Percentiles rank a stretch among this genome's conserved stretches.
Conservation (phyloP, 1,140 invertebrate species). For the Octopus bimaculoides region DNA sequence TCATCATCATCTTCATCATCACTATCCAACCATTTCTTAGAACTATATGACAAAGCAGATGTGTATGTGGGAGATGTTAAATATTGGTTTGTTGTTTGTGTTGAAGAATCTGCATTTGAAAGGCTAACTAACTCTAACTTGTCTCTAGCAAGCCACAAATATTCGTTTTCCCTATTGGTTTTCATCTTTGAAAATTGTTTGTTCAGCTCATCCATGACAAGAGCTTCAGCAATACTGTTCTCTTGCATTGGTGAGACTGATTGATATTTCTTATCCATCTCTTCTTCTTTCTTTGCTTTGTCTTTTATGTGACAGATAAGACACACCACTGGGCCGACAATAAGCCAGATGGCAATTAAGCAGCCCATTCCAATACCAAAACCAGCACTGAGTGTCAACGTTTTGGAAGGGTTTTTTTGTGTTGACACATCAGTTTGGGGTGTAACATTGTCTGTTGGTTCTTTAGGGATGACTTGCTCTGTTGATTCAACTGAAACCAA, state of each 20-base stretch:
- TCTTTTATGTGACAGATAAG: slow-evolving; percentile 38
- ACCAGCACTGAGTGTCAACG: slow-evolving; percentile 20
- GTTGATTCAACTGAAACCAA: background rate
- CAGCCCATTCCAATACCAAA: slow-evolving; percentile 41
- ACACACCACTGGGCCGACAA: slow-evolving; percentile 46
- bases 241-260: slow-evolving; percentile 18
- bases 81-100: slow-evolving; percentile 10
- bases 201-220: slow-evolving; percentile 43
- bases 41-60: too few species aligned
- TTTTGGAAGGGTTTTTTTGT: background rate
- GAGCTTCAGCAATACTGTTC: slow-evolving; percentile 40
- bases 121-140: background rate
- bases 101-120: background rate
- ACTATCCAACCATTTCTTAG: background rate
- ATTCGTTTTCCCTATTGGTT: slow-evolving; percentile 14
- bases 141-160: background rate
- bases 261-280: background rate
- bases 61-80: too few species aligned
- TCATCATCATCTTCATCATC: slow-evolving; percentile 11
- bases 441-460: background rate
- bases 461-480: background rate
- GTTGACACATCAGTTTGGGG: background rate
- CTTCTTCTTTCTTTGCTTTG: slow-evolving; percentile 13
- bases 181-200: slow-evolving; percentile 15
- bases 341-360: slow-evolving; percentile 36